Evolutionary conservation across 1,140 invertebrate genomes (phyloP), one percentile per base, ranked within the genome.

Genomic region (Chironomus striatipennis): DNA sequence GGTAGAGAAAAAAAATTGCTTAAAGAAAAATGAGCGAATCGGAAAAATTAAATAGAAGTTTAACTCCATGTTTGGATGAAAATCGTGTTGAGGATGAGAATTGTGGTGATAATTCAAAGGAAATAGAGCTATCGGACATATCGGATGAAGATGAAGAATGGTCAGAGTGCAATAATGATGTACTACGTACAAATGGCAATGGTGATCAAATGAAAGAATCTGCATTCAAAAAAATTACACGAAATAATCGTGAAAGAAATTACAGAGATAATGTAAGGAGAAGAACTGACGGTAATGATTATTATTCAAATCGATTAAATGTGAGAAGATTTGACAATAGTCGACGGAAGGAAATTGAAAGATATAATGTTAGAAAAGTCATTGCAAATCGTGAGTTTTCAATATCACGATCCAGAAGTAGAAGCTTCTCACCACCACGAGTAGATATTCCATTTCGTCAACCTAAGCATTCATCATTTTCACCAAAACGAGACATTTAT

Each of bases 151-250:
- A 70, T 20, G 65, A 70, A 4, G 8, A 21, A 20, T 70, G 65
- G 65, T 9, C 17, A 20, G 17, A 70, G 65, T 70, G 65, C 65
- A 70, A 70, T 70, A 70, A 70, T 70, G 65, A 76, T 65, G 76
- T 77, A 20, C 84, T 83, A 78, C 77, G 73, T 47, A 81, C 81
- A 42, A 76, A 79, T 76, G 77, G 74, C 74, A 79, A 80, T 75
- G 79, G 79, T 73, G 82, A 82, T 74, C 82, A 83, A 77, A 76
- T 75, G 12, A 84, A 79, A 77, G 79, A 83, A 73, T 81, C 88
- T 34, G 82, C 87, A 0, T 96, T 94, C 84, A 95, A 94, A 77
- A 93, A 94, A 80, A 83, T 92, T 1, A 91, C 90, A 9, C 93
- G 91, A 79, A 90, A 83, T 77, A 90, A 88, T 7, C 93, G 93